These are phyloP conservation scores for Heterodera schachtii DNA, from an alignment of 1,140 invertebrate species.

Conservation along the genomic window DNA sequence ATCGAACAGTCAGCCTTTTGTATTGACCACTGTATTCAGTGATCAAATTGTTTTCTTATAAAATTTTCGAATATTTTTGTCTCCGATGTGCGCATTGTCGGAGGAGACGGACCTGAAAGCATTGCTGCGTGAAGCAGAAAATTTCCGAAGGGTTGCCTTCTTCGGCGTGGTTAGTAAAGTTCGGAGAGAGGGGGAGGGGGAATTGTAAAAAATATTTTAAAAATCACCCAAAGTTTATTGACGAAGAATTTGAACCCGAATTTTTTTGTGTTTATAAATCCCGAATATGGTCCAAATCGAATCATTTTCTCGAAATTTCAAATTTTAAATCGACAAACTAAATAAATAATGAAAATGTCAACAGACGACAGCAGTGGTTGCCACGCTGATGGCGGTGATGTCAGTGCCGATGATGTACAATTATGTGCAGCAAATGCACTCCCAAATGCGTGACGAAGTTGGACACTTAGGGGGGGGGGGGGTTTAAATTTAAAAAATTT, in stretches of 20 bases:
- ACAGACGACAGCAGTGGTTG: conserved; percentile 35
- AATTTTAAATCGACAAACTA: background rate
- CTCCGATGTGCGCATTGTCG: background rate
- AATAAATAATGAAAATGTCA: background rate
- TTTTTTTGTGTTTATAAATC: no score
- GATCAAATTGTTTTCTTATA: no score
- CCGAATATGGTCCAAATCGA: no score
- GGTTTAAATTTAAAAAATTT: no score
- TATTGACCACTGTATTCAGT: no score
- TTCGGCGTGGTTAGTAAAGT: conserved; percentile 19
- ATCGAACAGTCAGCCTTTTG: no score
- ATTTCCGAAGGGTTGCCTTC: conserved; percentile 13
- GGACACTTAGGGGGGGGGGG: no score
- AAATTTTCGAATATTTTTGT: background rate
- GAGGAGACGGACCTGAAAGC: conserved; percentile 9
- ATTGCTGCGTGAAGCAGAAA: conserved; percentile 13
- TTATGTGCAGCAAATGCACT: conserved; percentile 53
- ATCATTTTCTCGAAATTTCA: background rate
- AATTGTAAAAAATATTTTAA: no score
- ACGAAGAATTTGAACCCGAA: no score
- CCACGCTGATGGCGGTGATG: conserved; percentile 56
- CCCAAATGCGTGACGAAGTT: conserved; percentile 26
- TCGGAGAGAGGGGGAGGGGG: background rate
- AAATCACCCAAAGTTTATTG: no score
- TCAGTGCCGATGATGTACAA: conserved; percentile 61